Evolutionary conservation across 2,797 vertebrate genomes (phyloP).

Genomic region (Silurus lanzhouensis): DNA sequence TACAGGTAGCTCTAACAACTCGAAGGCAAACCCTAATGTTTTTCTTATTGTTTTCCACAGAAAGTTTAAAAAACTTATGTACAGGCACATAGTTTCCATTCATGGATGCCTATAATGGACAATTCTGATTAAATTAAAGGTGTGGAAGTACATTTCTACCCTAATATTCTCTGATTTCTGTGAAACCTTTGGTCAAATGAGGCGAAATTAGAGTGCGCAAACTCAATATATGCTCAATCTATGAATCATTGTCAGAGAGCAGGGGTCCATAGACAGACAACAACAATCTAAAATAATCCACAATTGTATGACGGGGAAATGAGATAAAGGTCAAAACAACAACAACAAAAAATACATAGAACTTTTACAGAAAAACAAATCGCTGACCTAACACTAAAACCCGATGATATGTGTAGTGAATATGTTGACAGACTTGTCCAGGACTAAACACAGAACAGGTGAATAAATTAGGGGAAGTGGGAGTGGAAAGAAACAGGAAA

Average conservation of each 20-base stretch:
- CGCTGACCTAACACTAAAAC: not conserved
- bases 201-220: not conserved
- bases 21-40: not conserved
- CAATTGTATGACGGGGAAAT: not conserved
- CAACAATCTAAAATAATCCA: not conserved
- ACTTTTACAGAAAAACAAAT: not conserved
- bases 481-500: not conserved
- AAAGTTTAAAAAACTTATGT: no score
- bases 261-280: not conserved
- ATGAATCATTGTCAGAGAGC: not conserved
- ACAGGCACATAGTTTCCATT: no score
- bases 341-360: not conserved
- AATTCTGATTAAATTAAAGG: no score
- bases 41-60: not conserved
- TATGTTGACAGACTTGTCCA: not conserved
- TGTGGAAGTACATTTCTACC: no score
- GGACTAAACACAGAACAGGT: not conserved
- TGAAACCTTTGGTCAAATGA: not conserved
- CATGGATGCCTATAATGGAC: no score
- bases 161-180: not conserved
- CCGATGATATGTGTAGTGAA: not conserved
- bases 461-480: not conserved
- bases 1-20: not conserved
- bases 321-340: not conserved
- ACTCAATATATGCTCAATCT: not conserved